phyloP scores from a whole-genome alignment of 2,797 vertebrate species.

The Hypotaenidia okinawae region DNA sequence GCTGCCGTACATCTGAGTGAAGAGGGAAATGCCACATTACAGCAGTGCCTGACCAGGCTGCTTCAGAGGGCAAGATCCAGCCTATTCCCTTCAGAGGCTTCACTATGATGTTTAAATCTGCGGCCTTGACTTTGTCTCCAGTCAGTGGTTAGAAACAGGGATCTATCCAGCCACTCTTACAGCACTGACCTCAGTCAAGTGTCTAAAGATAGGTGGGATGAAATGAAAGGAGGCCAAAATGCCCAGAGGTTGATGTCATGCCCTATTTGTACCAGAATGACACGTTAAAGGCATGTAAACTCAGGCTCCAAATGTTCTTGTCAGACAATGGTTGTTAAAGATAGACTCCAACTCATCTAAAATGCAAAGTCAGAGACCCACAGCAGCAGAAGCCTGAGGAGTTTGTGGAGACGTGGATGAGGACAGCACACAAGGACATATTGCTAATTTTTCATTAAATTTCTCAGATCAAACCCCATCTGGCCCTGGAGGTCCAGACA shows the following conservation, averaged over 20 bases:
- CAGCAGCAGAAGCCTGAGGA: background rate
- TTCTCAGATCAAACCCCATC: background rate
- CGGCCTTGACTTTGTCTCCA: background rate
- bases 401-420: background rate
- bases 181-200: background rate
- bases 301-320: background rate
- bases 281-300: slow-evolving; percentile 1
- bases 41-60: background rate
- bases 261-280: background rate
- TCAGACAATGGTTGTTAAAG: slow-evolving; percentile 14
- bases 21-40: background rate
- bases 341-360: background rate
- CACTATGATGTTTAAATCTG: background rate
- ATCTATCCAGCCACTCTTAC: background rate
- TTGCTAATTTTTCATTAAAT: background rate
- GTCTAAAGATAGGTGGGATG: slow-evolving; percentile 39
- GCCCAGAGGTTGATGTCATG: slow-evolving; percentile 30
- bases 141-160: background rate
- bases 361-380: background rate
- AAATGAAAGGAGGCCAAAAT: slow-evolving; percentile 14
- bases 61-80: background rate
- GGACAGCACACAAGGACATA: background rate
- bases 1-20: slow-evolving; percentile 74
- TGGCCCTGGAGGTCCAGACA: background rate
- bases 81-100: background rate